Evolutionary conservation across 1,140 invertebrate genomes (phyloP).

Genomic region (Scaptomyza montana): DNA sequence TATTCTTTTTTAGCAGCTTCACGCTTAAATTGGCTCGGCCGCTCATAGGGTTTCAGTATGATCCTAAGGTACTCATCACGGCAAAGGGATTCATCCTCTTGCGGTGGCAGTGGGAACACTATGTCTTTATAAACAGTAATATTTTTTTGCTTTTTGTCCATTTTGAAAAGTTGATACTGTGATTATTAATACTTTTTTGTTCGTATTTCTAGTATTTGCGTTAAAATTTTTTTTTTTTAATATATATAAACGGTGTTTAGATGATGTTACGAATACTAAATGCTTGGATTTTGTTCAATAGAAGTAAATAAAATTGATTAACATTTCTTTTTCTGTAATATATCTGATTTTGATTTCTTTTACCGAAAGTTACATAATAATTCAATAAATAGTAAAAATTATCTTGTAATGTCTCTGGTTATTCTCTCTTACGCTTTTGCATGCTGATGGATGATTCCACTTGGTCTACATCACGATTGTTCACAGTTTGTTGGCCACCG

Average conservation of each 20-base stretch:
- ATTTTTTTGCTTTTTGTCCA: neutral
- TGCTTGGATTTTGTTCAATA: no score
- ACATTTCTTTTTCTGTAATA: neutral
- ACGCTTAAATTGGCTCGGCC: no score
- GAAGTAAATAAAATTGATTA: no score
- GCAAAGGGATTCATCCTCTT: slow-evolving; percentile 35
- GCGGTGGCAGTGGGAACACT: slow-evolving; percentile 45
- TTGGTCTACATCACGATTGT: neutral
- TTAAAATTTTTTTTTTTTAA: no score
- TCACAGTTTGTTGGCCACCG: neutral
- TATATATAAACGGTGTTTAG: no score
- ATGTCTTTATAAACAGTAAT: neutral
- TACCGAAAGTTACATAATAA: no score
- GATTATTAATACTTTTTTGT: no score
- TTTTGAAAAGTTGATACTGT: neutral
- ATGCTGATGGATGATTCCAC: neutral
- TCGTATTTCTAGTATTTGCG: no score
- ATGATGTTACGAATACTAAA: no score
- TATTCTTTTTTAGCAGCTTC: neutral
- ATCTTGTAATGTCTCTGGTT: neutral
- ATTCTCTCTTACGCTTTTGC: neutral
- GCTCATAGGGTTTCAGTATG: neutral
- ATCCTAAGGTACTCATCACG: slow-evolving; percentile 45
- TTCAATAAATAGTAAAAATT: no score
- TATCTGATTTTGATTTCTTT: neutral